Base-by-base conservation (phyloP, 2,797 vertebrate species). In the Poecile montanus region DNA sequence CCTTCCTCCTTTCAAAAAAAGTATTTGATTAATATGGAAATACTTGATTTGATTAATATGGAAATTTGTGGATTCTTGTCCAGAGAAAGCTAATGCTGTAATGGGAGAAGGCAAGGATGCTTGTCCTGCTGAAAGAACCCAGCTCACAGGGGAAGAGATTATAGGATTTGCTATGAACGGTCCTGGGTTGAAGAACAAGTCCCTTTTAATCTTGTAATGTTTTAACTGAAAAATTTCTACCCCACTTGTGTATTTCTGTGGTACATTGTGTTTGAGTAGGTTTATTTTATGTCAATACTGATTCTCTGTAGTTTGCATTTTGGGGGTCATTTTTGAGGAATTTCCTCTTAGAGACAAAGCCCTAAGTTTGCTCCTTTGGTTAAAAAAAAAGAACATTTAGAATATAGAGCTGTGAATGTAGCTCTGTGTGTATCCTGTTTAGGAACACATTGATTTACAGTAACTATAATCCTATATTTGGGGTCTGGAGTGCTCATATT, bases 401-500 rank as follows among this genome's bases (percentile, higher is more conserved):
- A 62, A 13, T 61, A 19, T 16, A 74, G 71, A 38, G 23, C 34
- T 66, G 10, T 78, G 74, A 48, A 67, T 44, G 61, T 56, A 50
- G 30, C 71, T 40, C 10, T 56, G 10, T 62, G 45, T 80, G 72
- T 86, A 63, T 72, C 62, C 68, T 63, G 32, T 84, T 81, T 66
- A 76, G 86, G 87, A 93, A 36, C 61, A 88, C 48, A 61, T 5
- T 93, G 86, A 88, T 94, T 95, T 96, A 84, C 72, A 93, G 26
- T 76, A 84, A 90, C 87, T 85, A 22, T 92, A 92, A 73, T 77
- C 22, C 26, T 87, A 17, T 85, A 76, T 88, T 88, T 89, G 86
- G 87, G 95, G 56, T 81, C 67, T 79, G 63, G 76, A 91, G 70
- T 88, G 51, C 58, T 91, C 78, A 65, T 95, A 95, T 94, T 95